phyloP scores from a whole-genome alignment of 2,888 invertebrate species.

The Hymenopus coronatus region DNA sequence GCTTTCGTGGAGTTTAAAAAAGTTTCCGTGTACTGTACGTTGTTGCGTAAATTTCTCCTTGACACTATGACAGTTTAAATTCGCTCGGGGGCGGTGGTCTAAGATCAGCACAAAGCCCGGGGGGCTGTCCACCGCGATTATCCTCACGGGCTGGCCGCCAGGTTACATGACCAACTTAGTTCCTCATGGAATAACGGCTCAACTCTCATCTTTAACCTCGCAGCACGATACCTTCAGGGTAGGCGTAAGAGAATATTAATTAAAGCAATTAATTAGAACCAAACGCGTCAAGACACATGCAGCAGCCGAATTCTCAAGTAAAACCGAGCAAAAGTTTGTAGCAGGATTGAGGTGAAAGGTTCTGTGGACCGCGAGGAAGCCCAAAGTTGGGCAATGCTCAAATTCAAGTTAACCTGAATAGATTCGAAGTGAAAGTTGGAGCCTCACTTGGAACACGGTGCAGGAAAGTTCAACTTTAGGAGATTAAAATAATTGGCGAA shows the following conservation, averaged over 20 bases:
- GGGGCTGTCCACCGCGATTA: background rate
- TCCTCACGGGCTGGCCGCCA: constrained; percentile 7
- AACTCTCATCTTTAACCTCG: background rate
- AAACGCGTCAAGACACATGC: background rate
- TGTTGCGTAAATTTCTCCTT: background rate
- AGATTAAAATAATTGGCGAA: background rate
- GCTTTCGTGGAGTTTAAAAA: background rate
- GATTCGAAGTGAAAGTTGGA: background rate
- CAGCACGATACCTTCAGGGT: background rate
- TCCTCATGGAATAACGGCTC: background rate
- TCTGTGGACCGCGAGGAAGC: background rate
- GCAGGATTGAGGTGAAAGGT: background rate
- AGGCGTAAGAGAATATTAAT: background rate
- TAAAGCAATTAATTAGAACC: background rate
- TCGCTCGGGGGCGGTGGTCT: background rate
- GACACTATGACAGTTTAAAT: constrained; percentile 15
- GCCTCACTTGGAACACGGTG: background rate
- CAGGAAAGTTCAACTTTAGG: background rate
- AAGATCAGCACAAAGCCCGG: constrained; percentile 5
- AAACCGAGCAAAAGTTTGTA: background rate
- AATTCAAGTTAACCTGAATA: background rate
- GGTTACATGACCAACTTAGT: background rate
- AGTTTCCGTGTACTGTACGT: background rate
- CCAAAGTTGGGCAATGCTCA: background rate
- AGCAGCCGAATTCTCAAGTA: background rate